A percentile compares a stretch with the other conserved stretches of the same genome.
Evolutionary conservation across 1,140 invertebrate genomes (phyloP).

Genomic region (Parapsyche elsis): DNA sequence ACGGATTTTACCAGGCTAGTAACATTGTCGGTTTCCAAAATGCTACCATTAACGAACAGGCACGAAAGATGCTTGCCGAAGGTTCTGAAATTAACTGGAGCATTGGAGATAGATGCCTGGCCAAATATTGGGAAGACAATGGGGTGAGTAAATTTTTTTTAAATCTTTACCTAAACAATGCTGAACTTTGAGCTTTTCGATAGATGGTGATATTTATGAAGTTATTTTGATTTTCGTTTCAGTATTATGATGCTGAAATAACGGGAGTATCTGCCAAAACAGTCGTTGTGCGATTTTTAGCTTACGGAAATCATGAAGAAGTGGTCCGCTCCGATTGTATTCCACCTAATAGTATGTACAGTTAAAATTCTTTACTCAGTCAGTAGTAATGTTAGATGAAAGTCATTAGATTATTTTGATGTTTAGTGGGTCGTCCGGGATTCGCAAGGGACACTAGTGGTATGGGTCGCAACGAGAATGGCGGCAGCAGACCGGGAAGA

Average conservation of each 20-base stretch:
- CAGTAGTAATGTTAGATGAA: too few relatives aligned
- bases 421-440: conserved; percentile 35
- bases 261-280: conserved; percentile 81
- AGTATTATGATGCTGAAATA: conserved; percentile 89
- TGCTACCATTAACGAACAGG: conserved; percentile 71
- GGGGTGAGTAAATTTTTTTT: conserved; percentile 70
- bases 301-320: conserved; percentile 91
- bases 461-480: conserved; percentile 38
- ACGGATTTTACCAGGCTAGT: conserved; percentile 67
- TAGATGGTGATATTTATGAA: background rate
- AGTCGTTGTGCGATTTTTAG: conserved; percentile 85
- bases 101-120: conserved; percentile 83
- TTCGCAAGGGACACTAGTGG: conserved; percentile 48
- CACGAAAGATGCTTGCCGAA: conserved; percentile 66
- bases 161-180: background rate
- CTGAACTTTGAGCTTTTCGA: too few relatives aligned
- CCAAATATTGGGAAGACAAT: conserved; percentile 93
- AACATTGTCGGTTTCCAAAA: conserved; percentile 72
- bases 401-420: background rate
- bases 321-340: conserved; percentile 83
- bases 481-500: conserved; percentile 50
- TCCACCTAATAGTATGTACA: conserved; percentile 68
- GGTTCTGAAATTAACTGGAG: conserved; percentile 72
- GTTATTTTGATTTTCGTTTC: conserved; percentile 58
- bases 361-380: too few relatives aligned